Evolutionary conservation across 2,888 invertebrate genomes (phyloP), one percentile per base, ranked within the genome.

Genomic region (Ecliptopera silaceata): DNA sequence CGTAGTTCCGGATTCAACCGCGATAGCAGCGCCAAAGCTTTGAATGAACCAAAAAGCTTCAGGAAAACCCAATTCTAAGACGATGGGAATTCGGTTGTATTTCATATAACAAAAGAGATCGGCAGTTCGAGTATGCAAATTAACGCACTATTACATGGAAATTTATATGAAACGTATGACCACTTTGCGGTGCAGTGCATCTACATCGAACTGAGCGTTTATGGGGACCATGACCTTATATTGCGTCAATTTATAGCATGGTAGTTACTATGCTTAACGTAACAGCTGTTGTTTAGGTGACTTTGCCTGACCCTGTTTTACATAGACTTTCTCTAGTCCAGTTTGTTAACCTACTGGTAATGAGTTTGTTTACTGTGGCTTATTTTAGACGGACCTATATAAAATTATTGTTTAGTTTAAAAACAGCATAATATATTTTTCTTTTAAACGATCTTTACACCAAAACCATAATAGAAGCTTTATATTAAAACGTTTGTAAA

Each of bases 161-260:
- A 92, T 92, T 91, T 92, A 91, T 91, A 88, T 91, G 86, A 89
- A 89, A 87, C 84, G 91, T 91, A 91, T 91, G 91, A 91, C 90
- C 91, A 91, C 87, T 91, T 89, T 86, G 89, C 80, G 89, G 88
- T 77, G 80, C 82, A 84, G 87, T 88, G 88, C 89, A 90, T 89
- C 78, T 77, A 74, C 74, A 70, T 76, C 82, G 86, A 84, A 84
- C 80, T 83, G 84, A 86, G 82, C 86, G 84, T 88, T 88, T 86
- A 83, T 87, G 83, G 85, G 84, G 86, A 88, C 91, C 92, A 80
- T 92, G 92, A 92, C 91, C 92, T 91, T 92, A 90, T 85, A 86
- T 83, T 79, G 84, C 77, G 80, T 86, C 86, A 87, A 89, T 90
- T 92, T 91, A 91, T 90, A 84, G 88, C 84, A 80, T 68, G 73